Conservation (phyloP, 2,113 vertebrate species). For the Ardeotis arabs region DNA sequence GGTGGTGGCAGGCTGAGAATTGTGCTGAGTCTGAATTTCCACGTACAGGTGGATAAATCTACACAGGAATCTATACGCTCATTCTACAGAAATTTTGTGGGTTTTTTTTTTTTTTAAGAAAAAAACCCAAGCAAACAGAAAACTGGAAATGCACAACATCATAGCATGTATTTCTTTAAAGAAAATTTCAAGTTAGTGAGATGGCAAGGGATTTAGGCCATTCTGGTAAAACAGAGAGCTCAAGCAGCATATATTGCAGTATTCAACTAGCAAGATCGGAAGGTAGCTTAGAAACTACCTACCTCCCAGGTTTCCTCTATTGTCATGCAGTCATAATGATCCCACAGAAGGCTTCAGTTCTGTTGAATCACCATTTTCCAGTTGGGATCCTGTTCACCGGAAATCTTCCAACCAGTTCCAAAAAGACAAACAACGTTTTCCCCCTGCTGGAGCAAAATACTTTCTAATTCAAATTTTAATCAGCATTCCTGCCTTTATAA, state of each 20-base stretch:
- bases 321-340: neutral
- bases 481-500: constrained; percentile 12
- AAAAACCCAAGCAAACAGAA: neutral
- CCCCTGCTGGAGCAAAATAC: neutral
- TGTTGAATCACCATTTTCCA: neutral
- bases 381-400: neutral
- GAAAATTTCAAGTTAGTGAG: neutral
- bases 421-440: neutral
- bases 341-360: neutral
- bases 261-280: neutral
- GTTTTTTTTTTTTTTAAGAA: neutral
- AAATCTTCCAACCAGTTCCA: neutral
- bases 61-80: neutral
- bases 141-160: neutral
- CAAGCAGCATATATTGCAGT: neutral
- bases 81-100: neutral
- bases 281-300: neutral
- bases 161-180: neutral
- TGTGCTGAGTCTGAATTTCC: neutral
- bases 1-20: neutral
- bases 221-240: neutral
- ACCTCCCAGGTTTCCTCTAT: neutral
- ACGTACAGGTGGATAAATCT: neutral
- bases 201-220: neutral
- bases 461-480: neutral